Evolutionary conservation across 2,113 vertebrate species (phyloP).

Genomic region (Sapajus apella): DNA sequence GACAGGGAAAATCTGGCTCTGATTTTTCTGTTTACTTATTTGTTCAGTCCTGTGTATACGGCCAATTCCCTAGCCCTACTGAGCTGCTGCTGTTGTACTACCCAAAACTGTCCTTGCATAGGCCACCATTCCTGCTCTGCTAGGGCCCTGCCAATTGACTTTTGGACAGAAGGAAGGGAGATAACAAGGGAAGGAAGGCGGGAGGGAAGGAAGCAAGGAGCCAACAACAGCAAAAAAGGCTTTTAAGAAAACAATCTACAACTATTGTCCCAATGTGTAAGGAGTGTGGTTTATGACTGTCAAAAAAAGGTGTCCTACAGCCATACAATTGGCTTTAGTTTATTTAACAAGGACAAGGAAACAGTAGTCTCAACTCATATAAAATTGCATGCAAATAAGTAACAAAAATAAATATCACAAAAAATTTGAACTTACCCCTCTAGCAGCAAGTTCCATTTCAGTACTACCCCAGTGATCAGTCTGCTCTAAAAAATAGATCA

Average conservation of each 20-base stretch:
- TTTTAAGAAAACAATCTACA: neutral
- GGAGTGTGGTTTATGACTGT: neutral
- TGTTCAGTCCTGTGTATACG: neutral
- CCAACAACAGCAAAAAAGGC: neutral
- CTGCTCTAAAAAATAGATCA: conserved; percentile 95
- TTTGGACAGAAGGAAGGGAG: neutral
- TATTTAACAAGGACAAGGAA: conserved; percentile 11
- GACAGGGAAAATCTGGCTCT: neutral
- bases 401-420: conserved; percentile 22
- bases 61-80: neutral
- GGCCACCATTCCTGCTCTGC: neutral
- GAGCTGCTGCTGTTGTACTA: neutral
- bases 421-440: conserved; percentile 88
- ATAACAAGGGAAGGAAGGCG: neutral
- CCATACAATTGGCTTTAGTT: neutral
- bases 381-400: conserved; percentile 32
- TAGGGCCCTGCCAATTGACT: neutral
- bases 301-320: neutral
- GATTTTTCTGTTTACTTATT: neutral
- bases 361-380: neutral
- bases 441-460: conserved; percentile 92
- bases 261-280: neutral
- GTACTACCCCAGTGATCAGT: conserved; percentile 95
- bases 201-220: neutral
- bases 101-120: neutral